Evolutionary conservation across 2,888 invertebrate species (phyloP), one percentile per base, ranked within the genome.

Genomic region (Nemotelus pantherinus): DNA sequence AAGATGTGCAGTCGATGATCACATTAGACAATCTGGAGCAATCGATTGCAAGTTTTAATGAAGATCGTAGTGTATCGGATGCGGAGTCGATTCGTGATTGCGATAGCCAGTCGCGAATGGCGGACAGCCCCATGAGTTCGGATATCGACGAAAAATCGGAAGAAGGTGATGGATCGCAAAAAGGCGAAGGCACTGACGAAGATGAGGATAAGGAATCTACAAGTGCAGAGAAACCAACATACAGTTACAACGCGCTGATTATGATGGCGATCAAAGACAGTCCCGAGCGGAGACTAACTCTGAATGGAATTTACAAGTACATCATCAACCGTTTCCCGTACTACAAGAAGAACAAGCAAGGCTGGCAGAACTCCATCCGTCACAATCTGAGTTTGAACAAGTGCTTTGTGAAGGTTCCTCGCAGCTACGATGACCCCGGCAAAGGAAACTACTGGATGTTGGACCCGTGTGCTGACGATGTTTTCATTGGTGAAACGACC

Each of bases 371-470:
- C 86, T 97, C 97, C 0, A 99, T 99, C 78, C 90, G 99, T 3
- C 99, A 99, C 88, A 99, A 99, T 86, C 88, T 99, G 44, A 96
- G 96, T 83, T 89, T 99, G 83, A 99, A 99, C 89, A 99, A 99
- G 89, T 99, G 98, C 86, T 99, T 99, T 86, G 95, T 99, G 47
- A 99, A 99, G 89, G 95, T 97, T 57, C 96, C 97, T 0, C 90
- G 99, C 70, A 96, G 97, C 85, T 99, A 98, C 89, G 98, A 99
- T 88, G 99, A 99, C 86, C 99, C 99, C 0, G 99, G 99, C 45
- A 99, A 99, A 86, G 99, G 99, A 2, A 99, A 99, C 89, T 99
- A 99, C 89, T 99, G 99, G 99, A 98, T 98, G 94, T 87, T 99
- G 85, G 99, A 99, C 85, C 95, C 97, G 44, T 95, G 70, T 63